Conservation (phyloP, 2,113 vertebrate genomes). For the Meles meles region DNA sequence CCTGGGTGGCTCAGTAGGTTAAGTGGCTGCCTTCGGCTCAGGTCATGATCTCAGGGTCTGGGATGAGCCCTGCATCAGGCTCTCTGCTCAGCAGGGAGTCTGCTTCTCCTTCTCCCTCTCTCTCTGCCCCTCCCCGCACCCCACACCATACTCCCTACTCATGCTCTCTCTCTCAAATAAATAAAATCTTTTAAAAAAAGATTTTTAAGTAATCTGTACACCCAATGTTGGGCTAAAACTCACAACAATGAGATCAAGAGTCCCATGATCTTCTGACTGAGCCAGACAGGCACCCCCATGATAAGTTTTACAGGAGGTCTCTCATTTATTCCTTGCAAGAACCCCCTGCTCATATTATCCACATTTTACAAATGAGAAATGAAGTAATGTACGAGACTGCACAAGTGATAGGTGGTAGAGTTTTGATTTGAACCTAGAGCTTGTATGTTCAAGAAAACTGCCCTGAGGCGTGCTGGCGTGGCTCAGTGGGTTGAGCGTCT, state of each 20-base stretch:
- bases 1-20: not conserved
- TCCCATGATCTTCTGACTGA: not conserved
- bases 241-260: not conserved
- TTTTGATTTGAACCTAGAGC: not conserved
- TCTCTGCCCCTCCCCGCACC: not conserved
- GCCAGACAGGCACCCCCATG: not conserved
- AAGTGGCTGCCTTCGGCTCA: not conserved
- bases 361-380: constrained; percentile 42
- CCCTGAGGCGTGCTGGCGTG: too few species aligned
- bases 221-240: not conserved
- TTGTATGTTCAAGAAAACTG: not conserved
- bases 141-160: too few species aligned
- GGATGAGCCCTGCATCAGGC: not conserved
- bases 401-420: not conserved
- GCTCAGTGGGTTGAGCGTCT: too few species aligned
- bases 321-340: constrained; percentile 14
- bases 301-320: not conserved
- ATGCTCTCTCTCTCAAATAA: not conserved
- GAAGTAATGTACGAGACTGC: not conserved
- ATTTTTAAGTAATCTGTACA: not conserved
- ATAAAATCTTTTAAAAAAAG: not conserved
- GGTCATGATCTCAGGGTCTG: not conserved
- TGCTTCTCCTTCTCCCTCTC: not conserved
- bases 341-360: not conserved
- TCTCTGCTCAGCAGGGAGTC: not conserved